Evolutionary conservation across 2,113 vertebrate genomes (phyloP).

Genomic region (Pyxicephalus adspersus): DNA sequence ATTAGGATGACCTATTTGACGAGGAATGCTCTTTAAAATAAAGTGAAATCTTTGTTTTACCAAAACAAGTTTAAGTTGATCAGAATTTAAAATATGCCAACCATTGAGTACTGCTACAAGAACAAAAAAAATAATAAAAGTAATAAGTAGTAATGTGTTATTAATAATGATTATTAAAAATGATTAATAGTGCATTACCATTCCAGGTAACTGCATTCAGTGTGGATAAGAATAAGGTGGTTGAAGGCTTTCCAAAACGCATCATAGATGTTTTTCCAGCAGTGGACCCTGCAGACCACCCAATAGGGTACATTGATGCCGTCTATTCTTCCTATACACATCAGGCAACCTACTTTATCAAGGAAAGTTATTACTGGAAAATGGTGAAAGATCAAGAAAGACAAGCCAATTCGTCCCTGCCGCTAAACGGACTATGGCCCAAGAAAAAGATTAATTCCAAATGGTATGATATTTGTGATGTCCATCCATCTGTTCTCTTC

Average conservation of each 20-base stretch:
- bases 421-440: slow-evolving; percentile 50
- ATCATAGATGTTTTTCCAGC: slow-evolving; percentile 58
- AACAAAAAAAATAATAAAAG: too few species aligned
- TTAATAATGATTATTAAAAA: too few species aligned
- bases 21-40: too few species aligned
- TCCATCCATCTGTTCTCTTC: slow-evolving; percentile 60
- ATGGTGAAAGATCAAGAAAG: slow-evolving; percentile 53
- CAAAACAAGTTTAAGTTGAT: too few species aligned
- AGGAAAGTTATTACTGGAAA: slow-evolving; percentile 57
- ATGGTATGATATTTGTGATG: slow-evolving; percentile 61
- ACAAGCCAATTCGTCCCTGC: slow-evolving; percentile 39
- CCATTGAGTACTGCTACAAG: too few species aligned
- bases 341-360: slow-evolving; percentile 52
- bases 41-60: too few species aligned
- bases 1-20: too few species aligned
- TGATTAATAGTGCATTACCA: neutral
- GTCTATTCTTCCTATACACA: slow-evolving; percentile 56
- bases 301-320: slow-evolving; percentile 50
- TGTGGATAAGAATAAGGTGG: slow-evolving; percentile 48
- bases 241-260: slow-evolving; percentile 50
- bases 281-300: slow-evolving; percentile 50
- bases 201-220: slow-evolving; percentile 59
- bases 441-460: slow-evolving; percentile 48
- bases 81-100: too few species aligned
- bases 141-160: too few species aligned